Evolutionary conservation across 2,797 vertebrate species (phyloP).

Genomic region (Sylvia borin): DNA sequence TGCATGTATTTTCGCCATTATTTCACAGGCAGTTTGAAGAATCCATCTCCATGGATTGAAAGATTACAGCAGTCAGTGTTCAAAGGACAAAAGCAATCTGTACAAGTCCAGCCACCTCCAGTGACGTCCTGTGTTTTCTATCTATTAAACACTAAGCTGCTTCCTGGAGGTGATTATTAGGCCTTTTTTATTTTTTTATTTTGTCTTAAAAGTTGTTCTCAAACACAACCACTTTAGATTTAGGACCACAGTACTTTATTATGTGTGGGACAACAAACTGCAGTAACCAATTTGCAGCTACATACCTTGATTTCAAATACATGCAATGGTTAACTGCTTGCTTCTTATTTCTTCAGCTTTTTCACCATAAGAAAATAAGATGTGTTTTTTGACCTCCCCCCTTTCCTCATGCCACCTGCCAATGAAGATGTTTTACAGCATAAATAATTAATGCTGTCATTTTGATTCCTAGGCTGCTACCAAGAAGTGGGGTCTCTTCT

Average conservation of each 20-base stretch:
- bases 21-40: background rate
- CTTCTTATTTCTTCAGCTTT: background rate
- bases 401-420: constrained; percentile 12
- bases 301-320: background rate
- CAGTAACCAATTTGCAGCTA: background rate
- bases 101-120: background rate
- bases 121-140: background rate
- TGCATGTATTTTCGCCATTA: background rate
- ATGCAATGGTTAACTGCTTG: background rate
- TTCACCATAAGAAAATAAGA: background rate
- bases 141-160: background rate
- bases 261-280: background rate
- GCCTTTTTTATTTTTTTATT: background rate
- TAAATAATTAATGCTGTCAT: constrained; percentile 54
- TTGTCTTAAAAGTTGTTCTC: background rate
- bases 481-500: background rate
- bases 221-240: background rate
- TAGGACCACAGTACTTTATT: background rate
- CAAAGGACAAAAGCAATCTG: background rate
- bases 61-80: background rate
- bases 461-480: constrained; percentile 44
- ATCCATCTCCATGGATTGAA: background rate
- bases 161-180: background rate
- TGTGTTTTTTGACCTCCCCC: background rate
- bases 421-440: constrained; percentile 9